Conservation (phyloP, 2,113 vertebrate genomes). For the Ammodytes dubius region DNA sequence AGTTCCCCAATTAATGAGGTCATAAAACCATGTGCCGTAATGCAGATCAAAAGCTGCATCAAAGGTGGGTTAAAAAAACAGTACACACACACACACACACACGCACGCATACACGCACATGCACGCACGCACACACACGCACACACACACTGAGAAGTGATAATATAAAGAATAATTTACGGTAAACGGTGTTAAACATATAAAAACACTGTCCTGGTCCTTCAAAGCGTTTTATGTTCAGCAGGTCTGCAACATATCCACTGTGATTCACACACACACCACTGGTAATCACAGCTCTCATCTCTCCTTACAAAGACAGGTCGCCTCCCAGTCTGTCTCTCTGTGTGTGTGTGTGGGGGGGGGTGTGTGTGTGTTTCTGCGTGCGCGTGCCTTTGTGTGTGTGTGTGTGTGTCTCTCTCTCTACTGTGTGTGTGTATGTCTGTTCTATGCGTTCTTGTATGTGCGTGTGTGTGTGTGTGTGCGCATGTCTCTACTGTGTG, state of each 20-base stretch:
- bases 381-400: no score
- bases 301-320: background rate
- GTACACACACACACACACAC: no score
- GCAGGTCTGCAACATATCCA: conserved; percentile 23
- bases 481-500: no score
- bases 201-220: background rate
- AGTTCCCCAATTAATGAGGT: background rate
- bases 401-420: no score
- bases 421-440: no score
- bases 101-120: no score
- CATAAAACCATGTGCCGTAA: background rate
- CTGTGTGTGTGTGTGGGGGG: conserved; percentile 34
- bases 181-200: background rate
- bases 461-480: no score
- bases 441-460: no score
- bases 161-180: background rate
- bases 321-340: conserved; percentile 42
- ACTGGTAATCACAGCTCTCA: background rate
- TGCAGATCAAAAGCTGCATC: background rate
- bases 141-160: background rate
- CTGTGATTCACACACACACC: conserved; percentile 20
- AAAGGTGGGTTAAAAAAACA: background rate
- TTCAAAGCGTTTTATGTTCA: background rate
- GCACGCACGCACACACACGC: no score
- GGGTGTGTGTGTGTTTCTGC: no score